Conservation (phyloP, 2,888 invertebrate genomes). For the Congeria kusceri region DNA sequence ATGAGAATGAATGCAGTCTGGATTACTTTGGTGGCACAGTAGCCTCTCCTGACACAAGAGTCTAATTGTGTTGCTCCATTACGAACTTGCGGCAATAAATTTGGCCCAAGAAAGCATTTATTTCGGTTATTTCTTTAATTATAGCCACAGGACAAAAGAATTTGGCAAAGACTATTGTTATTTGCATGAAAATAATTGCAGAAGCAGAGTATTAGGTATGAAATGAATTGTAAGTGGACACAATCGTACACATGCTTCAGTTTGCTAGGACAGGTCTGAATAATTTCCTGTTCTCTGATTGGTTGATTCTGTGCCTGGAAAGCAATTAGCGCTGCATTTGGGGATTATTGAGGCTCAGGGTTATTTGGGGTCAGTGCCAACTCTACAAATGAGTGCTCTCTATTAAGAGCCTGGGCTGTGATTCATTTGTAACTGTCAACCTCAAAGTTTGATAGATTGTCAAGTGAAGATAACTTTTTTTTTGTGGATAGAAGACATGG, state of each 20-base stretch:
- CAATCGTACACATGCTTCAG: constrained; percentile 1
- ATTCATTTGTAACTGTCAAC: constrained; percentile 20
- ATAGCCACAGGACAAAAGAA: constrained; percentile 27
- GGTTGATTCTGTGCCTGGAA: constrained; percentile 36
- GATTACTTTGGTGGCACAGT: constrained; percentile 28
- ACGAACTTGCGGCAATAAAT: constrained; percentile 30
- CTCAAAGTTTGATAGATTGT: too few relatives aligned
- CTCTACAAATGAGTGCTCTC: constrained; percentile 28
- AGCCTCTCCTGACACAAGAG: constrained; percentile 3
- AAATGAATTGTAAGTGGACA: constrained; percentile 3
- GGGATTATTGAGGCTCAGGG: constrained; percentile 40
- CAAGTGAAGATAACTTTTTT: too few relatives aligned
- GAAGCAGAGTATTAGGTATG: constrained; percentile 14
- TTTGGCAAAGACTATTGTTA: constrained; percentile 29
- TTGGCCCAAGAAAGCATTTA: constrained; percentile 13
- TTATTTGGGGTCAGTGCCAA: constrained; percentile 35
- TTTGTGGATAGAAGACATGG: too few relatives aligned
- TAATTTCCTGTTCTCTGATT: constrained; percentile 36
- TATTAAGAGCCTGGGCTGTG: constrained; percentile 28
- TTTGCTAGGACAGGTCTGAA: constrained; percentile 17
- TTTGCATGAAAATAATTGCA: constrained; percentile 47
- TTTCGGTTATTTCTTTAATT: constrained; percentile 34
- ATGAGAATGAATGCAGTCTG: constrained; percentile 45
- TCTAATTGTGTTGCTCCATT: constrained; percentile 26
- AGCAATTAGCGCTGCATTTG: constrained; percentile 57